phyloP scores from a whole-genome alignment of 2,888 invertebrate genomes.

The Drosophila lacicola region DNA sequence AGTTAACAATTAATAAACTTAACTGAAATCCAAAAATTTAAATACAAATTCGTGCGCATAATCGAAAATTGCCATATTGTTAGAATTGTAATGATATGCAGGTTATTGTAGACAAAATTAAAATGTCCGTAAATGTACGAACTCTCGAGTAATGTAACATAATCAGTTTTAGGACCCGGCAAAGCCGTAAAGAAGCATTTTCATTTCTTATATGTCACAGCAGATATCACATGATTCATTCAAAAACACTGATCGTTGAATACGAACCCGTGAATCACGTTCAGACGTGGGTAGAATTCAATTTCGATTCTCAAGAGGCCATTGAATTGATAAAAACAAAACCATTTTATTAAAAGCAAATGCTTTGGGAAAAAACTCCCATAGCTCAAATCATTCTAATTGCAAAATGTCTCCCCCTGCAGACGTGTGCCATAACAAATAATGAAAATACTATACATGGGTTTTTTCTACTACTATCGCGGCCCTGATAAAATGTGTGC shows the following conservation, averaged over 20 bases:
- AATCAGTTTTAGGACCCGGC: too few species aligned
- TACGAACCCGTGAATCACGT: background rate
- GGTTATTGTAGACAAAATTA: too few species aligned
- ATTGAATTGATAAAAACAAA: background rate
- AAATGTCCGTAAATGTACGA: too few species aligned
- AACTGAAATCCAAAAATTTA: too few species aligned
- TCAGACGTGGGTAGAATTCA: too few species aligned
- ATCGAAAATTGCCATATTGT: too few species aligned
- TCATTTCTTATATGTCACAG: background rate
- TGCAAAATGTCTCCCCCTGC: background rate
- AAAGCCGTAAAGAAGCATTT: background rate
- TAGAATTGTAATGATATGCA: too few species aligned
- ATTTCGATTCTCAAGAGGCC: background rate
- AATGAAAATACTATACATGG: background rate
- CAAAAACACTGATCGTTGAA: background rate
- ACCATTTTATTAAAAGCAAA: conserved; percentile 7
- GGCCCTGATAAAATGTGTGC: background rate
- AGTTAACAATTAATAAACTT: too few species aligned
- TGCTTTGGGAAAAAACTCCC: conserved; percentile 11
- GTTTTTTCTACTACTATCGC: background rate
- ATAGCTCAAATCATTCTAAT: conserved; percentile 1
- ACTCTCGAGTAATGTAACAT: too few species aligned
- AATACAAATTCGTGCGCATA: too few species aligned
- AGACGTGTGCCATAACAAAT: conserved; percentile 14
- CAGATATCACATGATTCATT: conserved; percentile 5